These are phyloP conservation scores for Chinchilla lanigera DNA, from an alignment of 2,113 vertebrate genomes.

Conservation along the genomic window DNA sequence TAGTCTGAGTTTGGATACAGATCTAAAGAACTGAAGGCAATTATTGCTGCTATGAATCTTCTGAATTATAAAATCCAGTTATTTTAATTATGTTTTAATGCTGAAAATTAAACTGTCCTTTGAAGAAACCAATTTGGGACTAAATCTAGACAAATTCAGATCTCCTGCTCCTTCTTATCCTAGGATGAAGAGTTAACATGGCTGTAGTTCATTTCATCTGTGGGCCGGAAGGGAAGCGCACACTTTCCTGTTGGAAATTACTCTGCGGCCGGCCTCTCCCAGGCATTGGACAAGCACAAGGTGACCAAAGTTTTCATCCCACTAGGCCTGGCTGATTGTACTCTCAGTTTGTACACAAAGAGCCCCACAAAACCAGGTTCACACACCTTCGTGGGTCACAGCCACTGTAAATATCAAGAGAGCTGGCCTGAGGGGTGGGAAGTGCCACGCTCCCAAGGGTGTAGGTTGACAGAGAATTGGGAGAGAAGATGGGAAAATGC, in stretches of 20 bases:
- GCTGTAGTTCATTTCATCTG: not conserved
- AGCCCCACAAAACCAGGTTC: not conserved
- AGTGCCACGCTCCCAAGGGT: not conserved
- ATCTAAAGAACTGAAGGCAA: conserved; percentile 16
- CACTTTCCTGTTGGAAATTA: not conserved
- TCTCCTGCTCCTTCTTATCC: not conserved
- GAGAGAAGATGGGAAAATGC: not conserved
- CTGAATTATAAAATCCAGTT: conserved; percentile 50
- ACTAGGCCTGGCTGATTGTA: not conserved
- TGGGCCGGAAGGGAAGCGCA: rapidly evolving
- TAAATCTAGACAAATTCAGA: conserved; percentile 27
- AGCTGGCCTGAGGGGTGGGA: too few species aligned
- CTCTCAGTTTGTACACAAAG: not conserved
- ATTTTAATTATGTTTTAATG: conserved; percentile 37
- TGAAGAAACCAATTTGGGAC: not conserved
- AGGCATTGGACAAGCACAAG: not conserved
- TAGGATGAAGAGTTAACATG: not conserved
- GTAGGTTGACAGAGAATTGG: not conserved
- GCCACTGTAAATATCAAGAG: not conserved
- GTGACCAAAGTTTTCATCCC: not conserved
- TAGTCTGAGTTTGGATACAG: conserved; percentile 44
- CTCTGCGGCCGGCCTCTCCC: not conserved
- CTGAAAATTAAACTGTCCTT: conserved; percentile 29
- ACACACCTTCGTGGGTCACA: not conserved
- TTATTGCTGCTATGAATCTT: not conserved